Evolutionary conservation across 2,113 vertebrate genomes (phyloP), one percentile per base, ranked within the genome.

Genomic region (Eudyptes chrysolophus): DNA sequence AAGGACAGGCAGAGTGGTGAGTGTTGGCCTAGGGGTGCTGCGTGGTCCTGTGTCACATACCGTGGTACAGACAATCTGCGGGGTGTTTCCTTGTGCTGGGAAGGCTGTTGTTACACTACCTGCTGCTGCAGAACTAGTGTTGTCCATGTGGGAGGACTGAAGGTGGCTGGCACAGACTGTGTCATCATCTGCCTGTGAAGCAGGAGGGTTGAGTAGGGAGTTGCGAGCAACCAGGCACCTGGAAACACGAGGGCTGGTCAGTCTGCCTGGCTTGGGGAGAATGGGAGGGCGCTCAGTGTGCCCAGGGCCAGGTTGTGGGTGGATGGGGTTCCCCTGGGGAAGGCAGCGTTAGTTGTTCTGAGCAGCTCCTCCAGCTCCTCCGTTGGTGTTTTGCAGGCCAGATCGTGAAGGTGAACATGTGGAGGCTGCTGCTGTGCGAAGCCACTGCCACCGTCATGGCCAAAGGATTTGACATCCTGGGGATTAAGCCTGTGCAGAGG

Each of bases 361-460:
- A 94, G 87, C 68, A 66, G 60, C 42, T 52, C 25, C 34, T 90
- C 49, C 51, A 89, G 19, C 51, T 94, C 51, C 51, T 64, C 2
- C 4, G 3, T 49, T 55, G 79, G 3, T 95, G 46, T 62, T 93
- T 87, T 96, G 17, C 97, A 99, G 99, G 99, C 80, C 98, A 99
- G 92, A 99, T 99, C 6, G 36, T 99, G 36, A 99, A 99, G 96
- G 98, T 99, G 89, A 99, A 99, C 98, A 99, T 99, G 99, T 99
- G 99, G 98, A 98, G 99, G 76, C 98, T 99, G 99, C 98, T 99
- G 96, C 98, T 99, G 16, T 99, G 99, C 1, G 99, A 99, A 38
- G 99, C 99, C 54, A 99, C 99, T 0, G 99, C 99, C 16, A 93
- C 97, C 2, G 7, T 99, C 95, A 99, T 99, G 99, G 99, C 99